These are phyloP conservation scores for Stomatorhinus walkeri DNA, from an alignment of 2,797 vertebrate genomes.

Conservation along the genomic window DNA sequence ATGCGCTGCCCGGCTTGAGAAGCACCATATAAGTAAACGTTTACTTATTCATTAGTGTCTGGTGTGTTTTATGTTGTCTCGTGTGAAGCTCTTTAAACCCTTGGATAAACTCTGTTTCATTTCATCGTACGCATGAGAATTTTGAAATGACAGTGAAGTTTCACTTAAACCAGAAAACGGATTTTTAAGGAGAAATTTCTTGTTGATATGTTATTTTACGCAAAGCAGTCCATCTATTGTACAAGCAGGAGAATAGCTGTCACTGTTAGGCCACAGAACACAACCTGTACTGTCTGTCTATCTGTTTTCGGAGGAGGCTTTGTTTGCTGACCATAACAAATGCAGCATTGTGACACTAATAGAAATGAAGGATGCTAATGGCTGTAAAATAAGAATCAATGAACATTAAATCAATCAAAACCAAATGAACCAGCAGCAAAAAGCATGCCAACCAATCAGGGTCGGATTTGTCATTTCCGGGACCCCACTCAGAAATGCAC, in stretches of 20 bases:
- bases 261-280: neutral
- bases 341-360: neutral
- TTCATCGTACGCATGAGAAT: neutral
- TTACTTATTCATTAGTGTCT: neutral
- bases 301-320: neutral
- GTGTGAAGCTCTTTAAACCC: neutral
- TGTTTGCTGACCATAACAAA: neutral
- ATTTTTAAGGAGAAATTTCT: neutral
- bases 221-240: neutral
- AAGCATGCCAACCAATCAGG: neutral
- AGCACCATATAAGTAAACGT: neutral
- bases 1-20: neutral
- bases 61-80: neutral
- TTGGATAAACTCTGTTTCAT: neutral
- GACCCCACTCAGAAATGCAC: neutral
- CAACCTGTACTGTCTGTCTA: neutral
- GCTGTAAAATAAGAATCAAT: neutral
- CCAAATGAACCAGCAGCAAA: neutral
- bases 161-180: neutral
- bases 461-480: neutral
- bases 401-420: neutral
- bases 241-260: neutral
- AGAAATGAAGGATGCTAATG: neutral
- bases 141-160: neutral
- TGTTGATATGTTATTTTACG: neutral